A percentile compares a stretch with the other conserved stretches of the same genome.
phyloP scores from a whole-genome alignment of 2,888 invertebrate species.

The Hipparchia semele region DNA sequence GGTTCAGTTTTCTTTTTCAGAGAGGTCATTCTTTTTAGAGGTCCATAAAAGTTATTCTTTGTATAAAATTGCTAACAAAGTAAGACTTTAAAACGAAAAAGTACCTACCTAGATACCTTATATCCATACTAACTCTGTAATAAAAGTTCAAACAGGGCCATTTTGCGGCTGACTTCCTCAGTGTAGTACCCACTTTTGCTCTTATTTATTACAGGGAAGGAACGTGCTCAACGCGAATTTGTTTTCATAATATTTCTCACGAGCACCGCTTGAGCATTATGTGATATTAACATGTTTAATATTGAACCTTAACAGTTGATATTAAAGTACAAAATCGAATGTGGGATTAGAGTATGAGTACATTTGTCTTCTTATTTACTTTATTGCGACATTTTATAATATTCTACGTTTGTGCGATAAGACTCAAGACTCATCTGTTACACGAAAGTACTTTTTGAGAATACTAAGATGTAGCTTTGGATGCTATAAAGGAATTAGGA shows the following conservation, averaged over 20 bases:
- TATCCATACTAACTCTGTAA: conserved; percentile 53
- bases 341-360: conserved; percentile 52
- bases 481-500: conserved; percentile 23
- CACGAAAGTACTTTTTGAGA: conserved; percentile 60
- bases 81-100: conserved; percentile 12
- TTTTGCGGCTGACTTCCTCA: conserved; percentile 64
- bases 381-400: conserved; percentile 81
- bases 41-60: not conserved
- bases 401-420: conserved; percentile 75
- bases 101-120: conserved; percentile 25
- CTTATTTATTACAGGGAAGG: conserved; percentile 79
- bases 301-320: conserved; percentile 48
- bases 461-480: conserved; percentile 30
- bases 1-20: not conserved
- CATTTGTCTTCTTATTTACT: conserved; percentile 78
- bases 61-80: not conserved
- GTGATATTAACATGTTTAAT: conserved; percentile 48
- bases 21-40: not conserved
- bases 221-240: conserved; percentile 81
- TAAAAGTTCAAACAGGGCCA: conserved; percentile 72
- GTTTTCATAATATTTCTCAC: conserved; percentile 81
- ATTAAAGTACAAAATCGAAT: conserved; percentile 52
- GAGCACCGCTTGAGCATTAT: conserved; percentile 62
- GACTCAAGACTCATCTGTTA: conserved; percentile 69
- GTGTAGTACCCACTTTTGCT: conserved; percentile 61